Base-by-base conservation (phyloP, 2,888 invertebrate genomes). In the Lingula anatina region DNA sequence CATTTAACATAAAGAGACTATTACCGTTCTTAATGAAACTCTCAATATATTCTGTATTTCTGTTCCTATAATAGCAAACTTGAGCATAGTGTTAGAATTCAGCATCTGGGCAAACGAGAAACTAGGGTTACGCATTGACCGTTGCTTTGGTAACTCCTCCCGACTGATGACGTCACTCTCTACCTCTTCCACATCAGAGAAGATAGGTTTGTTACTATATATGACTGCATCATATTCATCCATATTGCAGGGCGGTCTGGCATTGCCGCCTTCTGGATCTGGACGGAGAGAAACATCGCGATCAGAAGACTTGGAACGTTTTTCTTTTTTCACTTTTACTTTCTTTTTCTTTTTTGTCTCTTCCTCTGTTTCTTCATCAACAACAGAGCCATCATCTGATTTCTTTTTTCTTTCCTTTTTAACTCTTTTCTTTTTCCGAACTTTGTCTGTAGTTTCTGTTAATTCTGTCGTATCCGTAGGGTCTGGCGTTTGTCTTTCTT, bases 41-140 rank as follows among this genome's bases (percentile, higher is more conserved):
- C 91, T 89, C 85, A 91, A 90, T 78, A 95, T 92, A 82, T 96
- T 96, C 82, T 94, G 93, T 76, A 96, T 84, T 82, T 96, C 96
- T 79, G 95, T 95, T 78, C 88, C 87, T 76, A 96, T 96, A 64
- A 96, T 87, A 78, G 89, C 90, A 80, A 95, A 94, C 82, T 94
- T 95, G 89, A 96, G 94, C 86, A 95, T 87, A 9, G 95, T 94
- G 76, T 93, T 94, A 50, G 94, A 93, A 73, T 91, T 92, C 55
- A 55, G 57, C 7, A 15, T 12, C 31, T 28, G 42, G 20, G 35
- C 9, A n/a, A 41, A 43, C 15, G 38, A 23, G 15, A 46, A 18
- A 12, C 12, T 24, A n/a, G n/a, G n/a, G 5, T 36, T 18, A 23
- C 50, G n/a, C 5, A 15, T 26, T 2, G 50, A 26, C 12, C 24